These are phyloP conservation scores for Dioctria rufipes DNA, from an alignment of 2,888 invertebrate genomes.

Conservation along the genomic window DNA sequence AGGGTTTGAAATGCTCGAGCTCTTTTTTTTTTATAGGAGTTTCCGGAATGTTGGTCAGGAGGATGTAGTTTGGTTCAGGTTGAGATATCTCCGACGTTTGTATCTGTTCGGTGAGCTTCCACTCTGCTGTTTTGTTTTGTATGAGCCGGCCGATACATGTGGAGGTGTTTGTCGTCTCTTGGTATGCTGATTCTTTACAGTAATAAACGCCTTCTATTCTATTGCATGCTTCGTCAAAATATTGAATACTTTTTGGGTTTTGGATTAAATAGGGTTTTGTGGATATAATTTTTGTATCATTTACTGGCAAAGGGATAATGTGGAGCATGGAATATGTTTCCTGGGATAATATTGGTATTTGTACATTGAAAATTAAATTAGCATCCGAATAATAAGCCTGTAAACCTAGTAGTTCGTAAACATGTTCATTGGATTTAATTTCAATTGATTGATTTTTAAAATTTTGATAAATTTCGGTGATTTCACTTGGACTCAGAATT, in stretches of 20 bases:
- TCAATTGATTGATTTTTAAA: no score
- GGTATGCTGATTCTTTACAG: constrained; percentile 38
- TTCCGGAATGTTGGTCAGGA: constrained; percentile 40
- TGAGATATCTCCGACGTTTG: constrained; percentile 49
- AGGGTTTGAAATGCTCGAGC: no score
- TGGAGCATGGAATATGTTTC: constrained; percentile 43
- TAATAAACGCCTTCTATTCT: constrained; percentile 51
- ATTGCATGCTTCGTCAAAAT: constrained; percentile 52
- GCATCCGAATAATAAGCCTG: constrained; percentile 43
- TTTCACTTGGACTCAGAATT: no score
- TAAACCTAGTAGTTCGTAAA: background rate
- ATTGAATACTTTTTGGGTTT: constrained; percentile 43
- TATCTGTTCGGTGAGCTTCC: constrained; percentile 19
- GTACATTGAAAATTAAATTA: constrained; percentile 9
- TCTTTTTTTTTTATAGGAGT: constrained; percentile 52
- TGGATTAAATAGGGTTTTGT: constrained; percentile 51
- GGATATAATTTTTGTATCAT: constrained; percentile 46
- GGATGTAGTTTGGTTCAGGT: constrained; percentile 52
- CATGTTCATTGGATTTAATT: no score
- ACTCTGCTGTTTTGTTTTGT: constrained; percentile 48
- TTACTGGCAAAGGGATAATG: constrained; percentile 53
- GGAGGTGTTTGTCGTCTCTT: constrained; percentile 36
- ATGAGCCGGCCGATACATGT: constrained; percentile 40
- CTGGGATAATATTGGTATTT: background rate
- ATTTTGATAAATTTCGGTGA: no score